A percentile compares a stretch with the other conserved stretches of the same genome.
phyloP scores from a whole-genome alignment of 2,888 invertebrate genomes.

The Megalurothrips usitatus region DNA sequence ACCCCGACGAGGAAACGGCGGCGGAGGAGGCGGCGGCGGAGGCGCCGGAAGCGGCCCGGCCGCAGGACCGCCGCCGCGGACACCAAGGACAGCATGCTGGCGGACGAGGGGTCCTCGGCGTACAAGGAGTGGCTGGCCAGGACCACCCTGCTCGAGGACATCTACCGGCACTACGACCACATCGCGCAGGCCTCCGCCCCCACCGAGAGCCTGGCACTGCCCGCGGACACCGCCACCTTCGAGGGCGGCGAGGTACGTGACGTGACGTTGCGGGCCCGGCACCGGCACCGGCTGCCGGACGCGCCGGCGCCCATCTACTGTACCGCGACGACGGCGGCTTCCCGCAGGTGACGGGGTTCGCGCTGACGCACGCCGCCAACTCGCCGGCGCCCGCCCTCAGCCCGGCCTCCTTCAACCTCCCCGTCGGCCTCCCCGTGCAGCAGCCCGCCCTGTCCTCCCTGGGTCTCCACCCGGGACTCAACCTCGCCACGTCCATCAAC shows the following conservation, averaged over 20 bases:
- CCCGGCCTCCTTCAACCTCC: not conserved
- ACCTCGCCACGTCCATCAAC: slow-evolving; percentile 17
- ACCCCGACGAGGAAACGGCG: not conserved
- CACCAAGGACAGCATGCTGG: slow-evolving; percentile 27
- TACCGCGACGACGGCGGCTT: not conserved
- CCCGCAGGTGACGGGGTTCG: not conserved
- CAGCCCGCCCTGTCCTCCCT: not conserved
- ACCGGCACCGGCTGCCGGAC: no score
- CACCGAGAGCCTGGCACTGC: not conserved
- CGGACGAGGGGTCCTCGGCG: slow-evolving; percentile 26
- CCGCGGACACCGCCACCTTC: not conserved
- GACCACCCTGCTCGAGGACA: slow-evolving; percentile 29
- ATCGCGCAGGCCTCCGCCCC: not conserved
- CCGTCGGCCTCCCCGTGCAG: not conserved
- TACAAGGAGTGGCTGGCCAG: slow-evolving; percentile 27
- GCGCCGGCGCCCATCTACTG: no score
- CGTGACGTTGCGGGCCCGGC: not conserved
- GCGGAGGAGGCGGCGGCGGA: not conserved
- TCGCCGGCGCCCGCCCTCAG: not conserved
- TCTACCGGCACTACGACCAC: slow-evolving; percentile 27
- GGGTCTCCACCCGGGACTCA: not conserved
- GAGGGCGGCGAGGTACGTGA: not conserved
- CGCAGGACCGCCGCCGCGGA: not conserved
- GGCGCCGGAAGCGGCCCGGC: not conserved
- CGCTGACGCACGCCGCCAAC: not conserved